Percentiles rank a stretch among this genome's conserved stretches.
Conservation (phyloP, 2,888 invertebrate species). For the Acronicta aceris region DNA sequence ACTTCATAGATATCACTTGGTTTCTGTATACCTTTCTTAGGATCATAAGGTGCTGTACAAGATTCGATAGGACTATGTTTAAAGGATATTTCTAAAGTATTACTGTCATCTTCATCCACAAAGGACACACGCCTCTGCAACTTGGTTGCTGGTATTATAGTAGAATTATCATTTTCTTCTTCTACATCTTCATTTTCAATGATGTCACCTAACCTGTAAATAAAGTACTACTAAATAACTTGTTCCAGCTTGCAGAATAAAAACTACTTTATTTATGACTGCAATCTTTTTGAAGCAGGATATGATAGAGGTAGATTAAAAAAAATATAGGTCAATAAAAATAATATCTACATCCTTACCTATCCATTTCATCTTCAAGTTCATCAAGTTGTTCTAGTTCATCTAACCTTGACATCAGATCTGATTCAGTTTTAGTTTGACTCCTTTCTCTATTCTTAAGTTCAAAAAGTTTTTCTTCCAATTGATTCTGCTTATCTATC, state of each 20-base stretch:
- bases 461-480: constrained; percentile 73
- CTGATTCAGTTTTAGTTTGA: constrained; percentile 73
- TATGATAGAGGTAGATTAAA: background rate
- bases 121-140: constrained; percentile 77
- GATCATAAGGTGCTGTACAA: constrained; percentile 63
- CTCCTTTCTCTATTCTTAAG: constrained; percentile 69
- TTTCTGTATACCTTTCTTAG: constrained; percentile 73
- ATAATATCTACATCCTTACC: constrained; percentile 57
- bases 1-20: constrained; percentile 84
- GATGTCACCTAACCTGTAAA: constrained; percentile 67
- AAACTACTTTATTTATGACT: too few relatives aligned
- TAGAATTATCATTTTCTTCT: constrained; percentile 40
- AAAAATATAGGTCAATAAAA: background rate
- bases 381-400: constrained; percentile 87
- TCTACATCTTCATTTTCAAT: constrained; percentile 67
- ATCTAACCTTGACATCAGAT: constrained; percentile 84
- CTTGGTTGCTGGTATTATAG: constrained; percentile 38
- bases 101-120: constrained; percentile 77
- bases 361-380: constrained; percentile 89
- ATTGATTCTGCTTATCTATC: constrained; percentile 75
- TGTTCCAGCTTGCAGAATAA: too few relatives aligned
- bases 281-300: too few relatives aligned
- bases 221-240: too few relatives aligned
- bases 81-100: constrained; percentile 78
- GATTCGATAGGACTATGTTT: constrained; percentile 73